Percentiles rank a stretch among this genome's conserved stretches.
These are phyloP conservation scores for Hypselothyrea guttata DNA, from an alignment of 2,888 invertebrate species.

Conservation along the genomic window DNA sequence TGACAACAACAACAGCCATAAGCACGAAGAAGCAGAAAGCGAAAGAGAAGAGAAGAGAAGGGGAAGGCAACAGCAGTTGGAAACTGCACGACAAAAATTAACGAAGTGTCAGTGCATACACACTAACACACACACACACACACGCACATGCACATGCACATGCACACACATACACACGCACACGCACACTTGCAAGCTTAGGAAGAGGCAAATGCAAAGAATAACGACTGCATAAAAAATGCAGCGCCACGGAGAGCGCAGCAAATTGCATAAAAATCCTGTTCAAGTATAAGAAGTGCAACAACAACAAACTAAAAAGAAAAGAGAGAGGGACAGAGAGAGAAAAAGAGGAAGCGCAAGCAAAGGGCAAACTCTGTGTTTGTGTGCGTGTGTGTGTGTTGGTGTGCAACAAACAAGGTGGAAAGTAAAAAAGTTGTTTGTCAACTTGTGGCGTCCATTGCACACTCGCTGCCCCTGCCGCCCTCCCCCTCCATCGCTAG, in stretches of 20 bases:
- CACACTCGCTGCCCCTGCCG: conserved; percentile 35
- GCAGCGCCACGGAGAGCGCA: conserved; percentile 38
- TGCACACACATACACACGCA: conserved; percentile 29
- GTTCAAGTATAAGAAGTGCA: conserved; percentile 59
- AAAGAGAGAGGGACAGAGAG: conserved; percentile 43
- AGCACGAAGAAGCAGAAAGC: conserved; percentile 4
- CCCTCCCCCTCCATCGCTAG: conserved; percentile 8
- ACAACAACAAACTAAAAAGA: conserved; percentile 6
- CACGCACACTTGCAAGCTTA: conserved; percentile 20
- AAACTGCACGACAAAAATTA: conserved; percentile 62
- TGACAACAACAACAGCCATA: conserved; percentile 19
- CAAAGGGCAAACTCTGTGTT: conserved; percentile 56
- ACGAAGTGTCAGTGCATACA: conserved; percentile 70
- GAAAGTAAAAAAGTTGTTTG: conserved; percentile 81
- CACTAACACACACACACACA: conserved; percentile 29
- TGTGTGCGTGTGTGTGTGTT: too few species aligned
- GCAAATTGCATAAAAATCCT: conserved; percentile 69
- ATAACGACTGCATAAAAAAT: conserved; percentile 31
- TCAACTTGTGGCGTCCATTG: conserved; percentile 80
- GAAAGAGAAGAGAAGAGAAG: not conserved
- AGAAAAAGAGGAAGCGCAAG: conserved; percentile 16
- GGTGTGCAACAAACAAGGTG: conserved; percentile 72
- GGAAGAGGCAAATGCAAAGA: conserved; percentile 34
- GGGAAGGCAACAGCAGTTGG: conserved; percentile 20
- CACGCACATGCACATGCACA: conserved; percentile 25